phyloP scores from a whole-genome alignment of 2,888 invertebrate species.

The Drosophila helvetica region DNA sequence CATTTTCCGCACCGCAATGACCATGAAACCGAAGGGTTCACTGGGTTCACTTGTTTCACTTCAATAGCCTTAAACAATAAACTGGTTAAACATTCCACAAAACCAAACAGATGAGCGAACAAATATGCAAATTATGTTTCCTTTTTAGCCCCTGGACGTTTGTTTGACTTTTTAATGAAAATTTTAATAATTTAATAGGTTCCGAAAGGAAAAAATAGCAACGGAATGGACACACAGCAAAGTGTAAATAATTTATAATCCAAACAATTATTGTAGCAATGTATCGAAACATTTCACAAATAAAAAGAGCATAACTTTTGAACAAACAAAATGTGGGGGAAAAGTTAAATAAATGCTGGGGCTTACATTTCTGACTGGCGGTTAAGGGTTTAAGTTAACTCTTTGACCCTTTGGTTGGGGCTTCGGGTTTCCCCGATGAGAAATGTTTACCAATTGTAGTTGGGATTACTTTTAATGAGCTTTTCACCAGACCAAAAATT shows the following conservation, averaged over 20 bases:
- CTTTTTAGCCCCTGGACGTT: constrained; percentile 38
- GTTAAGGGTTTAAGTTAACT: neutral
- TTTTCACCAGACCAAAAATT: neutral
- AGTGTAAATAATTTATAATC: constrained; percentile 47
- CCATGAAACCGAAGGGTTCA: constrained; percentile 25
- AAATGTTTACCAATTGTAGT: neutral
- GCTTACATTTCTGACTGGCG: neutral
- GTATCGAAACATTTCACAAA: constrained; percentile 3
- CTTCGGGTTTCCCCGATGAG: neutral
- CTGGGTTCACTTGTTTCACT: neutral
- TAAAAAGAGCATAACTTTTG: neutral
- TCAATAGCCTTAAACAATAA: constrained; percentile 56
- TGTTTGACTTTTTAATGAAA: constrained; percentile 69
- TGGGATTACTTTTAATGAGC: neutral
- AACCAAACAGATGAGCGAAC: constrained; percentile 30
- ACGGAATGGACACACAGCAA: constrained; percentile 17
- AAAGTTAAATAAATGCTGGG: neutral
- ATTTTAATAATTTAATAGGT: constrained; percentile 61
- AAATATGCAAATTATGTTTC: constrained; percentile 43
- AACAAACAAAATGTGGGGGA: neutral
- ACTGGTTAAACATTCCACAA: constrained; percentile 62
- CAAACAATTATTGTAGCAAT: constrained; percentile 36
- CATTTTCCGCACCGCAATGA: constrained; percentile 21
- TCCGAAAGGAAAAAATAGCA: constrained; percentile 39
- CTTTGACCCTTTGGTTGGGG: neutral